Conservation (phyloP, 2,888 invertebrate genomes). For the Hofmannophila pseudospretella region DNA sequence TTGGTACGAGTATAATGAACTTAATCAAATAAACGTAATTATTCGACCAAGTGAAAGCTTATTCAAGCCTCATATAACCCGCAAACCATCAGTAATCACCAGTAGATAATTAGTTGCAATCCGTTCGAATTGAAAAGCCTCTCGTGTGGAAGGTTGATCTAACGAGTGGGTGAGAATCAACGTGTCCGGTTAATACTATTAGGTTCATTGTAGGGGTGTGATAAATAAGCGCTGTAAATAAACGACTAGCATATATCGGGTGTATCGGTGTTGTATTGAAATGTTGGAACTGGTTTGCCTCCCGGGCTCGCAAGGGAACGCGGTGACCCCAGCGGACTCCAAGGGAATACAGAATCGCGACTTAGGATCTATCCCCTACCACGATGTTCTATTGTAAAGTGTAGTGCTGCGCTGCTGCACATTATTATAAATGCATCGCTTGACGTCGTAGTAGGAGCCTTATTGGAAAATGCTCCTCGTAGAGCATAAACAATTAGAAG, state of each 20-base stretch:
- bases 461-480: constrained; percentile 31
- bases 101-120: constrained; percentile 34
- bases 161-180: constrained; percentile 8
- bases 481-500: constrained; percentile 61
- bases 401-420: neutral
- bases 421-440: neutral
- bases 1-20: too few species aligned
- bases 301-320: constrained; percentile 56
- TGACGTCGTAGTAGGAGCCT: constrained; percentile 11
- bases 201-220: constrained; percentile 21
- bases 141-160: constrained; percentile 8
- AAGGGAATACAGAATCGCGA: constrained; percentile 61
- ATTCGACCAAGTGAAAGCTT: constrained; percentile 27
- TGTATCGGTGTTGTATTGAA: constrained; percentile 70
- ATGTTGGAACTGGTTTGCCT: constrained; percentile 69
- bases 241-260: constrained; percentile 50
- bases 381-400: constrained; percentile 5
- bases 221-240: constrained; percentile 42
- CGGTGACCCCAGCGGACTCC: constrained; percentile 59
- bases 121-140: constrained; percentile 30
- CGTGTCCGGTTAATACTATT: constrained; percentile 16
- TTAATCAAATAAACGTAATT: constrained; percentile 19
- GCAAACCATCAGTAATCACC: constrained; percentile 37
- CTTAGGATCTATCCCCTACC: constrained; percentile 38
- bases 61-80: constrained; percentile 21